Evolutionary conservation across 2,797 vertebrate species (phyloP), one percentile per base, ranked within the genome.

Genomic region (Threskiornis aethiopicus): DNA sequence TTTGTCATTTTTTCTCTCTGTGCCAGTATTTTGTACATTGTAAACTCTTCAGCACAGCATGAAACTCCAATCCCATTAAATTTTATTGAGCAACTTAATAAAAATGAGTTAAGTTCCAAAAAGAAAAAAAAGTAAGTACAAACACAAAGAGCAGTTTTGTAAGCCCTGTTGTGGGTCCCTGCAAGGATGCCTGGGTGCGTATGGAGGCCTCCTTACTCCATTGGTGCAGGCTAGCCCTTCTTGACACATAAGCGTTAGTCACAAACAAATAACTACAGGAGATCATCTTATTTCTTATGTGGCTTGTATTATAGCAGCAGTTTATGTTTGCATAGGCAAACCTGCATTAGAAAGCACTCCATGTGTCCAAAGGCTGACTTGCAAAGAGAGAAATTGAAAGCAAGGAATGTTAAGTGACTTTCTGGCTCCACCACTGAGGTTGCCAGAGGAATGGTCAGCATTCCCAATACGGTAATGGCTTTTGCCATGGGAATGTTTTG

Each of bases 11-110:
- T 85, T 91, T 61, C 61, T 85, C 39, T 46, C 33, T 5, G 44
- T 77, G 71, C 51, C 83, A 93, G 39, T 87, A 46, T 89, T 95
- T 91, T 80, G 52, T 87, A 52, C 47, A 42, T 79, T 79, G 59
- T 92, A 96, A 97, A 90, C 59, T 94, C 93, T 93, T 95, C 94
- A 90, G 83, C 96, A 86, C 95, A 95, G 91, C 91, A 61, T 7
- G 88, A 65, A 90, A 95, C 85, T 89, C 73, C 94, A 96, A 93
- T 93, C 67, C 77, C 86, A 95, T 96, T 96, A 96, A 93, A 93
- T 87, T 90, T 96, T 95, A 94, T 89, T 90, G 90, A 93, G 76
- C 26, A 85, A 49, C 47, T 83, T 87, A 91, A 92, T 77, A 89
- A 92, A 96, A 91, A 80, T n/a, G 22, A 80, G 16, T 67, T 69